These are phyloP conservation scores for Parazoanthus darwini DNA, from an alignment of 92 coral and sea anemone genomes.

Conservation along the genomic window DNA sequence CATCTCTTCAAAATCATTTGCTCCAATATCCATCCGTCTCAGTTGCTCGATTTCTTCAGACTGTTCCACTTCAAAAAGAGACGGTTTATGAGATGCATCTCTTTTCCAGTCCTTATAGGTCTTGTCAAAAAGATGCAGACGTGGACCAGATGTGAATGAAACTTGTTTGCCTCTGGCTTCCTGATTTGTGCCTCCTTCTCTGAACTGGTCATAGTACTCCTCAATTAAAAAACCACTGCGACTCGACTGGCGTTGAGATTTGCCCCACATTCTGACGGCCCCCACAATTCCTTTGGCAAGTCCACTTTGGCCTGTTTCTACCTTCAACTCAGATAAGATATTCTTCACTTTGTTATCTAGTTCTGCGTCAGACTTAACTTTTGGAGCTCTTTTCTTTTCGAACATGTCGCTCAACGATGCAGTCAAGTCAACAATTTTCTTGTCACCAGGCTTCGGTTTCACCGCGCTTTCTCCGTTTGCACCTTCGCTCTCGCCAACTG, in stretches of 20 bases:
- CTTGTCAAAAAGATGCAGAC: slow-evolving; percentile 60
- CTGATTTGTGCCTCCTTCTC: slow-evolving; percentile 27
- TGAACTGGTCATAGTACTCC: slow-evolving; percentile 43
- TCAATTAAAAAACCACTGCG: slow-evolving; percentile 32
- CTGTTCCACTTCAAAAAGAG: slow-evolving; percentile 48
- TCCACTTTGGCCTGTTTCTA: slow-evolving; percentile 61
- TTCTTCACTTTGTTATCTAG: slow-evolving; percentile 63
- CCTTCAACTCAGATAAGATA: slow-evolving; percentile 63
- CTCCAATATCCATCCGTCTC: slow-evolving; percentile 53
- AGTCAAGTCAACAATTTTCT: slow-evolving; percentile 30
- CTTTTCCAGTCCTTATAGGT: slow-evolving; percentile 31
- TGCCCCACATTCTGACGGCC: slow-evolving; percentile 79
- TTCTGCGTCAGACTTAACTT: slow-evolving; percentile 51
- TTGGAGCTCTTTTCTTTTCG: slow-evolving; percentile 15
- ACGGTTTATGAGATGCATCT: slow-evolving; percentile 9
- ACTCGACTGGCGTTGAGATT: slow-evolving; percentile 40
- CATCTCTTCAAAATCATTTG: slow-evolving; percentile 79
- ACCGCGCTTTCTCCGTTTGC: not conserved
- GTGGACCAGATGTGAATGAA: slow-evolving; percentile 53
- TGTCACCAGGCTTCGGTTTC: slow-evolving; percentile 14
- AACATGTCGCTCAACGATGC: slow-evolving; percentile 1
- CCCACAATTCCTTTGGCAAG: slow-evolving; percentile 72
- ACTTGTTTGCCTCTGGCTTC: slow-evolving; percentile 14
- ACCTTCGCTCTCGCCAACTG: not conserved
- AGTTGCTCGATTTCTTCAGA: slow-evolving; percentile 40